A percentile compares a stretch with the other conserved stretches of the same genome.
Conservation (phyloP, 2,888 invertebrate species). For the Cantharis nigra region DNA sequence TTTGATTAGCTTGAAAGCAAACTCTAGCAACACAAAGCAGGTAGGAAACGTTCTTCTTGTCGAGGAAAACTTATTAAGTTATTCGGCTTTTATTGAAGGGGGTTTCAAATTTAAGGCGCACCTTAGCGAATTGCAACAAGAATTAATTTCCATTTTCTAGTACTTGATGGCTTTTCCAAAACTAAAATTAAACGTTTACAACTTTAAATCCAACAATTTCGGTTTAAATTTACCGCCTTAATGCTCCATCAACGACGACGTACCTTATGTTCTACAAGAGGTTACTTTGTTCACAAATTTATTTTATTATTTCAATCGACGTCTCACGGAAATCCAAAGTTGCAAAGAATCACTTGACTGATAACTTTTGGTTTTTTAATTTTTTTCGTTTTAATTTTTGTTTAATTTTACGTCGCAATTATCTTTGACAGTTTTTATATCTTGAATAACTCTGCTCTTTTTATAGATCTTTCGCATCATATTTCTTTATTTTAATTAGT, state of each 20-base stretch:
- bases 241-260: neutral
- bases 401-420: too few species aligned
- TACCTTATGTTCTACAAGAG: neutral
- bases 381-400: too few species aligned
- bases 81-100: constrained; percentile 19
- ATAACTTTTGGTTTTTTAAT: too few species aligned
- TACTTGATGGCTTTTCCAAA: neutral
- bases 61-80: constrained; percentile 29
- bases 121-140: neutral
- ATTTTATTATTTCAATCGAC: neutral
- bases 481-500: too few species aligned
- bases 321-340: too few species aligned
- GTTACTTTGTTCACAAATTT: neutral
- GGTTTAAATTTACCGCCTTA: neutral
- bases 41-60: constrained; percentile 25
- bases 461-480: too few species aligned
- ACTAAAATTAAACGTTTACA: neutral
- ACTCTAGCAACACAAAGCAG: constrained; percentile 29
- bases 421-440: too few species aligned
- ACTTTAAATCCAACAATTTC: neutral
- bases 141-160: neutral
- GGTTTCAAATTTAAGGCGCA: constrained; percentile 5
- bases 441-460: too few species aligned
- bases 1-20: constrained; percentile 37
- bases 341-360: too few species aligned